Evolutionary conservation across 2,113 vertebrate genomes (phyloP).

Genomic region (Tragelaphus buxtoni): DNA sequence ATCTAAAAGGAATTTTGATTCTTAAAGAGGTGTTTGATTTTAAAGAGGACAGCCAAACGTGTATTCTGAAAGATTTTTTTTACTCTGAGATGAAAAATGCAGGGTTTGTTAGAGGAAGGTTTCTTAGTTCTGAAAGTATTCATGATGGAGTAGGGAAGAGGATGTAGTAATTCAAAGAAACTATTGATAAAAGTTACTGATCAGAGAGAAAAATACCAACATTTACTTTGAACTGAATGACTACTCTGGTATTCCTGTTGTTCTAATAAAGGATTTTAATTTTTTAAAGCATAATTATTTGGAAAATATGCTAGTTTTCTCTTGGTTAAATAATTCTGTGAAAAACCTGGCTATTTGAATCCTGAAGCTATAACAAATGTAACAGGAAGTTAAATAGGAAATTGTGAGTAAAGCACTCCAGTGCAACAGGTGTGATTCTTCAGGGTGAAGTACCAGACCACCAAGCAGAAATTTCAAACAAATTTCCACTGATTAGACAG

Average conservation of each 20-base stretch:
- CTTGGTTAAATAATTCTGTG: not conserved
- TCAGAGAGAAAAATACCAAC: not conserved
- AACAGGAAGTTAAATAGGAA: not conserved
- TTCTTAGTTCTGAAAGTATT: slow-evolving; percentile 1
- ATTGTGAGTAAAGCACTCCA: not conserved
- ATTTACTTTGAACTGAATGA: not conserved
- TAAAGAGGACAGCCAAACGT: not conserved
- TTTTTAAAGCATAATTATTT: not conserved
- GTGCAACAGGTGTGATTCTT: slow-evolving; percentile 18
- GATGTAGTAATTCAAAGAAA: not conserved
- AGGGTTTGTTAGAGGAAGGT: not conserved
- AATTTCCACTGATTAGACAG: slow-evolving; percentile 27
- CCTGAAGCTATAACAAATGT: not conserved
- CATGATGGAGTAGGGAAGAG: not conserved
- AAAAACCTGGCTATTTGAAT: not conserved
- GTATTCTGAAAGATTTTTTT: not conserved
- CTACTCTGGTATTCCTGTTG: not conserved
- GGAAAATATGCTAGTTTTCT: not conserved
- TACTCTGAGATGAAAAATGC: not conserved
- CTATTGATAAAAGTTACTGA: not conserved
- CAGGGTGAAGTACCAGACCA: not conserved
- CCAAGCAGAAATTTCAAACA: slow-evolving; percentile 7
- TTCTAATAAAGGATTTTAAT: not conserved
- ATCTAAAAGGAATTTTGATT: not conserved
- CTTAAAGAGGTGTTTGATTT: slow-evolving; percentile 1